phyloP scores from a whole-genome alignment of 2,888 invertebrate species.

The Platycheirus rosarum region DNA sequence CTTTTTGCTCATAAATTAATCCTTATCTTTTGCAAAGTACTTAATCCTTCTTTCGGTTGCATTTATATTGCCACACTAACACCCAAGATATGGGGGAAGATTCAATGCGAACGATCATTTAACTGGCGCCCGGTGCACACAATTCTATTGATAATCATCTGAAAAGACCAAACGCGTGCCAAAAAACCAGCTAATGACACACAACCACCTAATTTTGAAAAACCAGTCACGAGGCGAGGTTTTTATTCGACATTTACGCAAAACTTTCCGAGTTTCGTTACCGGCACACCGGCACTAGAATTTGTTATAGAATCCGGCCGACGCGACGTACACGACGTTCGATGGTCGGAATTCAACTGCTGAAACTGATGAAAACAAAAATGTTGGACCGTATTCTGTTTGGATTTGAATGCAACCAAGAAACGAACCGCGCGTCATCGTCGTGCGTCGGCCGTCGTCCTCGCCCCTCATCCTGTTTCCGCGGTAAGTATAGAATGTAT shows the following conservation, averaged over 20 bases:
- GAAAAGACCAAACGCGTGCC: conserved; percentile 65
- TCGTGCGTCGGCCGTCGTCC: neutral
- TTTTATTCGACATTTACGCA: conserved; percentile 10
- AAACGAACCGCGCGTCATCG: conserved; percentile 3
- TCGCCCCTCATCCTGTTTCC: neutral
- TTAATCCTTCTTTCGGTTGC: conserved; percentile 60
- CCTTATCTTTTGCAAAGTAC: conserved; percentile 59
- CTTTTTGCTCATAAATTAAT: conserved; percentile 61
- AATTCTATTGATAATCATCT: conserved; percentile 37
- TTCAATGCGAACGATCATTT: conserved; percentile 13
- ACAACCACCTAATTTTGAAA: conserved; percentile 57
- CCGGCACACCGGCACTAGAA: neutral
- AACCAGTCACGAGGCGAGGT: conserved; percentile 39
- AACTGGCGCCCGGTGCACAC: conserved; percentile 35
- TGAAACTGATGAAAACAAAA: conserved; percentile 52
- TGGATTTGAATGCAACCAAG: conserved; percentile 39
- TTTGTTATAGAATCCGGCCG: neutral
- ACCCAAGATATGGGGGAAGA: neutral
- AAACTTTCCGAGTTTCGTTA: neutral
- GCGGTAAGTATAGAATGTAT: conserved; percentile 20
- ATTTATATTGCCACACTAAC: conserved; percentile 32
- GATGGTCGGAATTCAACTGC: conserved; percentile 65
- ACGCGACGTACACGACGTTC: conserved; percentile 49
- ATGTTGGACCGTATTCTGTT: conserved; percentile 18
- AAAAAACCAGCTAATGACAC: conserved; percentile 59